A percentile compares a stretch with the other conserved stretches of the same genome.
phyloP scores from a whole-genome alignment of 2,888 invertebrate genomes.

The Nomada ruficornis region DNA sequence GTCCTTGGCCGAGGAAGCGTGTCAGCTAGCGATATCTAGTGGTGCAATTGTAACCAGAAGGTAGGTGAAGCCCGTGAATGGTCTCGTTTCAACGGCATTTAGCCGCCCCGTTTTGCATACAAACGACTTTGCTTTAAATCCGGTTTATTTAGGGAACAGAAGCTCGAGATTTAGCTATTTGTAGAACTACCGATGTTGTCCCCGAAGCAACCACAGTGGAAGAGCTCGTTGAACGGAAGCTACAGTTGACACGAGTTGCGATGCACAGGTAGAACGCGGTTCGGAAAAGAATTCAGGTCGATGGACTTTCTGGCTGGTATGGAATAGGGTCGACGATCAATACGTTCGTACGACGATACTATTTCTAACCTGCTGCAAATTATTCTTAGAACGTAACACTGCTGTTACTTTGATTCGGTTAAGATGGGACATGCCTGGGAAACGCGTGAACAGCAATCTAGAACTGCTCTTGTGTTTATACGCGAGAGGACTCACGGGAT shows the following conservation, averaged over 20 bases:
- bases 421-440: slow-evolving; percentile 24
- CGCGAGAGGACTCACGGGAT: slow-evolving; percentile 10
- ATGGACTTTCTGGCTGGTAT: slow-evolving; percentile 69
- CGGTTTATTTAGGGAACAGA: slow-evolving; percentile 1
- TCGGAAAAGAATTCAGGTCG: slow-evolving; percentile 73
- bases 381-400: slow-evolving; percentile 60
- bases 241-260: slow-evolving; percentile 2
- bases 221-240: neutral
- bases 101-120: slow-evolving; percentile 31
- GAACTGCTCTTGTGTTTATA: slow-evolving; percentile 1
- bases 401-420: slow-evolving; percentile 34
- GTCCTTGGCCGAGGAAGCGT: slow-evolving; percentile 29
- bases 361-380: slow-evolving; percentile 64
- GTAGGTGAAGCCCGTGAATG: slow-evolving; percentile 7
- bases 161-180: slow-evolving; percentile 18
- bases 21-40: neutral
- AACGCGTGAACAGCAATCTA: slow-evolving; percentile 1
- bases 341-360: slow-evolving; percentile 65
- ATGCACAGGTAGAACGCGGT: slow-evolving; percentile 39
- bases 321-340: slow-evolving; percentile 72
- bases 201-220: neutral
- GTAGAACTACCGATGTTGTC: slow-evolving; percentile 11
- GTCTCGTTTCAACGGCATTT: slow-evolving; percentile 35
- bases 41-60: slow-evolving; percentile 6
- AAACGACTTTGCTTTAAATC: slow-evolving; percentile 23